Percentiles rank a stretch among this genome's conserved stretches.
Conservation (phyloP, 1,140 invertebrate species). For the Contarinia nasturtii region DNA sequence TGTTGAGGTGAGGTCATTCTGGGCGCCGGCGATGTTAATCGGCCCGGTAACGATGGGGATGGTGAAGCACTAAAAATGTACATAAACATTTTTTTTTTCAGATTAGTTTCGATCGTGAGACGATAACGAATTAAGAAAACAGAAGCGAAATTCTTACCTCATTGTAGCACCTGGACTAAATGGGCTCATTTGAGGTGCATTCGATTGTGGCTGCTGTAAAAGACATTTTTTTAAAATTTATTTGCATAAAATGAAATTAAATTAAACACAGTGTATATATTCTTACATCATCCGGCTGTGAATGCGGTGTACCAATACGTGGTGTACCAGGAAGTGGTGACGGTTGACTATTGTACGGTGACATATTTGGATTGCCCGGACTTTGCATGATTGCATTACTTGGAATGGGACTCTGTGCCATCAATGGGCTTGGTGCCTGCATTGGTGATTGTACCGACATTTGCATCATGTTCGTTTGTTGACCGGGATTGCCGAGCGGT, state of each 20-base stretch:
- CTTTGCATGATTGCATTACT: conserved; percentile 28
- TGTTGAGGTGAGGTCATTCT: conserved; percentile 38
- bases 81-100: neutral
- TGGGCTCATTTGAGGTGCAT: neutral
- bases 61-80: conserved; percentile 17
- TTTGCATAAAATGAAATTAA: too few relatives aligned
- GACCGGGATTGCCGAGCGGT: conserved; percentile 8
- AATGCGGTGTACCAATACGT: conserved; percentile 35
- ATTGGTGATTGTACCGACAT: conserved; percentile 36
- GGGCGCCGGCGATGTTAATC: conserved; percentile 23
- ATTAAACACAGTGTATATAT: too few relatives aligned
- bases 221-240: too few relatives aligned
- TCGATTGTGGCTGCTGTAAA: too few relatives aligned
- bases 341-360: conserved; percentile 31
- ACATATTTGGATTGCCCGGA: conserved; percentile 29
- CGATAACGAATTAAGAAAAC: too few relatives aligned
- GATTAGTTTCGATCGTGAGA: too few relatives aligned
- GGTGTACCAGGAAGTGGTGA: conserved; percentile 33
- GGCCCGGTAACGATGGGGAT: conserved; percentile 21
- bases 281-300: conserved; percentile 29
- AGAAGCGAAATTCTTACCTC: conserved; percentile 9
- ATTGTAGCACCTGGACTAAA: neutral
- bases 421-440: conserved; percentile 35
- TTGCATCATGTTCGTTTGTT: conserved; percentile 4
- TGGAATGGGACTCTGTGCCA: conserved; percentile 36